Conservation (phyloP, 2,113 vertebrate genomes). For the Rhinoderma darwinii region DNA sequence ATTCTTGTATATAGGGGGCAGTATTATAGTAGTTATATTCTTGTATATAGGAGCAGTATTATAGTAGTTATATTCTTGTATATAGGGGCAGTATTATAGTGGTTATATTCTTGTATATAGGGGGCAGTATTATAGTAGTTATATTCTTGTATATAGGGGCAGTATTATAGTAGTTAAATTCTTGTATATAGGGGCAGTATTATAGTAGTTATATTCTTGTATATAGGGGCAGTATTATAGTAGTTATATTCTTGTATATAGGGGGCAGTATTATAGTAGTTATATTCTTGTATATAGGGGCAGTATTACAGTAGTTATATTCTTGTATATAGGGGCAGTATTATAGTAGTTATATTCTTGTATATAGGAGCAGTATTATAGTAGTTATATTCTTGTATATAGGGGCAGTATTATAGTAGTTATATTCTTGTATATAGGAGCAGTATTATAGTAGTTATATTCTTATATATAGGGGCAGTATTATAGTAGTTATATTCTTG, state of each 20-base stretch:
- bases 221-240: no score
- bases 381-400: neutral
- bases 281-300: neutral
- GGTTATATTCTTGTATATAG: no score
- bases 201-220: neutral
- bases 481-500: neutral
- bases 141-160: no score
- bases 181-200: neutral
- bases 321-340: neutral
- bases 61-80: no score
- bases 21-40: no score
- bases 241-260: neutral
- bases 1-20: no score
- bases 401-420: no score
- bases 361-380: neutral
- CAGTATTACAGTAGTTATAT: slow-evolving; percentile 12
- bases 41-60: no score
- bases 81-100: neutral
- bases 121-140: no score
- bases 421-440: no score
- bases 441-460: no score
- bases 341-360: neutral
- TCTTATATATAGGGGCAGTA: neutral
- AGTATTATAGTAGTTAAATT: no score
- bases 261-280: neutral